These are phyloP conservation scores for Cryptocephalus moraei DNA, from an alignment of 2,888 invertebrate species.

Conservation along the genomic window DNA sequence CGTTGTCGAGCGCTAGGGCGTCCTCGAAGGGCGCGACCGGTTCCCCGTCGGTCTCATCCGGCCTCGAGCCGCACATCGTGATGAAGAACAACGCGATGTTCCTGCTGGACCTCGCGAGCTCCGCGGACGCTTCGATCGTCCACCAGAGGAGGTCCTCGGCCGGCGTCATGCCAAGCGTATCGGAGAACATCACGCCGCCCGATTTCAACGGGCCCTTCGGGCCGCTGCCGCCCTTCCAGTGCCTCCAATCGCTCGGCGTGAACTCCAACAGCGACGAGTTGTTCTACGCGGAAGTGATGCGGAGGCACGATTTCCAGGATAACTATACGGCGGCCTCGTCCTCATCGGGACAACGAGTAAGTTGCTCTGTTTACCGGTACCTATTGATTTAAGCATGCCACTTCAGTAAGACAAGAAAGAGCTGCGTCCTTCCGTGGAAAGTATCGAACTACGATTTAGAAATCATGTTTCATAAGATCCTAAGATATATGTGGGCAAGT, in stretches of 20 bases:
- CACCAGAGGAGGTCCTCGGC: conserved; percentile 30
- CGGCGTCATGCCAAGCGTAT: conserved; percentile 41
- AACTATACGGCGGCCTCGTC: conserved; percentile 23
- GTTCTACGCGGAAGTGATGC: conserved; percentile 38
- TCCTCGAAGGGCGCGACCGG: conserved; percentile 19
- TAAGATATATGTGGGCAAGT: too few species aligned
- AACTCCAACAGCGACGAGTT: conserved; percentile 25
- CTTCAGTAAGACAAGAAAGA: too few species aligned
- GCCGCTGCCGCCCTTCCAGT: conserved; percentile 50
- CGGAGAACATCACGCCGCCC: conserved; percentile 47
- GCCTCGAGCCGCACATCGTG: conserved; percentile 47
- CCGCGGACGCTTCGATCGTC: conserved; percentile 43
- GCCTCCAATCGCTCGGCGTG: conserved; percentile 44
- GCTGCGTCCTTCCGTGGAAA: too few species aligned
- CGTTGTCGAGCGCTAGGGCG: conserved; percentile 24
- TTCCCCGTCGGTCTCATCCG: conserved; percentile 29
- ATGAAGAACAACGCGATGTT: conserved; percentile 94
- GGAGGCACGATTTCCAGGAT: conserved; percentile 38
- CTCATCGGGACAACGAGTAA: conserved; percentile 36
- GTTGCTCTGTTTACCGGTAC: conserved; percentile 6
- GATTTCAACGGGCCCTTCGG: conserved; percentile 45
- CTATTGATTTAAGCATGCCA: not conserved
- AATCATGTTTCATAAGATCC: too few species aligned
- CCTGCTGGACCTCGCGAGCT: conserved; percentile 77
- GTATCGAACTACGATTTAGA: too few species aligned